Evolutionary conservation across 2,113 vertebrate genomes (phyloP).

Genomic region (Tretioscincus oriximinensis): DNA sequence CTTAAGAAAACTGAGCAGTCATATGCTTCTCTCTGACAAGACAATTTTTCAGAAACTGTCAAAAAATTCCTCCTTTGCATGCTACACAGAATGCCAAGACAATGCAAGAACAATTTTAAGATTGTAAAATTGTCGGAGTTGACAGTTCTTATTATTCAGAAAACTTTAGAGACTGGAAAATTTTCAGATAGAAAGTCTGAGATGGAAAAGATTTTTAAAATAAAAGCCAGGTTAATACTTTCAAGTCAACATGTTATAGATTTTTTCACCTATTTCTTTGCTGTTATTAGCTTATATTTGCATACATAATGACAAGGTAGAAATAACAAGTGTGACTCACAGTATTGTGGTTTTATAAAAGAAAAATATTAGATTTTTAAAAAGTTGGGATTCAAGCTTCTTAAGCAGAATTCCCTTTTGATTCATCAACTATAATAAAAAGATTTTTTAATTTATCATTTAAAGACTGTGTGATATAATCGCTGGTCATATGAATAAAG

Average conservation of each 20-base stretch:
- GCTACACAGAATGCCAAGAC: conserved; percentile 54
- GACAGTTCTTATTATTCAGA: conserved; percentile 64
- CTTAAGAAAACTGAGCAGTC: not conserved
- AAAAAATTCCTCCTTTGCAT: conserved; percentile 44
- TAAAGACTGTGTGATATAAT: not conserved
- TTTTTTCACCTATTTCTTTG: conserved; percentile 38
- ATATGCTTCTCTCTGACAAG: not conserved
- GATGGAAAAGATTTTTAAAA: conserved; percentile 47
- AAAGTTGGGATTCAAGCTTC: not conserved
- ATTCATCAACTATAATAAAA: not conserved
- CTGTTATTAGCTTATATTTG: conserved; percentile 21
- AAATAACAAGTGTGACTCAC: not conserved
- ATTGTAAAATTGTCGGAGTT: conserved; percentile 57
- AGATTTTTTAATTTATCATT: not conserved
- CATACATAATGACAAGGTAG: not conserved
- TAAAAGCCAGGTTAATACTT: conserved; percentile 51
- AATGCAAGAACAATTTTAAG: conserved; percentile 62
- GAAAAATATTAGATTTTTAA: not conserved
- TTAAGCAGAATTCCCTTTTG: not conserved
- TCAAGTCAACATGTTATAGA: conserved; percentile 32
- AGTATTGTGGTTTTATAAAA: not conserved
- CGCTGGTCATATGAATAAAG: not conserved
- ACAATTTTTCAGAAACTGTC: conserved; percentile 47
- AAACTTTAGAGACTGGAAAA: conserved; percentile 53
- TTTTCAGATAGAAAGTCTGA: conserved; percentile 52